Evolutionary conservation across 1,140 invertebrate genomes (phyloP), one percentile per base, ranked within the genome.

Genomic region (Nebria ingens): DNA sequence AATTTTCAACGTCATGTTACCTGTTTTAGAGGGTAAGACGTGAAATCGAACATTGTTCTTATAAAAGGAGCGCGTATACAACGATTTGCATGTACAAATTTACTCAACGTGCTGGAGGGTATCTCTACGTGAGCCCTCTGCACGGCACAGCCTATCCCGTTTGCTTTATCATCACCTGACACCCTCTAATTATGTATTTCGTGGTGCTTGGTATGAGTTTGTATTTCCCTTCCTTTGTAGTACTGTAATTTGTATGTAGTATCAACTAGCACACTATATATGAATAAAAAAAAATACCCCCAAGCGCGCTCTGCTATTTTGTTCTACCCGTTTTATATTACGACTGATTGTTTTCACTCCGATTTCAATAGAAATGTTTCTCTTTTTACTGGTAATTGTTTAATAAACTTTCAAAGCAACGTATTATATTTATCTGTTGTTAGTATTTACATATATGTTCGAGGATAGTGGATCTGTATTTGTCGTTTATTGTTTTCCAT

Each of bases 311-410:
- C 25, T 34, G 25, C n/a, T 34, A 34, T n/a, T 6, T 34, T 34
- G 25, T 34, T 34, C n/a, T n/a, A n/a, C n/a, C 23, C 50, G 21
- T 57, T 51, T 45, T 54, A 54, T 56, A 52, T 54, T 53, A 56
- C 56, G 52, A 54, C 58, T 59, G 56, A 59, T 59, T 59, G 58
- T 59, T 56, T 56, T 49, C 55, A 56, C 52, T 52, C 51, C 52
- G 51, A 56, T 56, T 34, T 49, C 25, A 56, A 34, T 9, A 9
- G 25, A 34, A 34, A 34, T 6, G 25, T 34, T 9, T 34, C n/a
- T 6, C n/a, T 34, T 34, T 34, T 34, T n/a, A 34, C 25, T 6
- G 25, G 6, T 34, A 34, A n/a, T n/a, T 34, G 25, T 34, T 34
- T 34, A 34, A 34, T 34, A 9, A 34, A 34, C n/a, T 34, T 34